These are phyloP conservation scores for Corythornis leucogaster DNA, from an alignment of 2,797 vertebrate genomes.

Conservation along the genomic window DNA sequence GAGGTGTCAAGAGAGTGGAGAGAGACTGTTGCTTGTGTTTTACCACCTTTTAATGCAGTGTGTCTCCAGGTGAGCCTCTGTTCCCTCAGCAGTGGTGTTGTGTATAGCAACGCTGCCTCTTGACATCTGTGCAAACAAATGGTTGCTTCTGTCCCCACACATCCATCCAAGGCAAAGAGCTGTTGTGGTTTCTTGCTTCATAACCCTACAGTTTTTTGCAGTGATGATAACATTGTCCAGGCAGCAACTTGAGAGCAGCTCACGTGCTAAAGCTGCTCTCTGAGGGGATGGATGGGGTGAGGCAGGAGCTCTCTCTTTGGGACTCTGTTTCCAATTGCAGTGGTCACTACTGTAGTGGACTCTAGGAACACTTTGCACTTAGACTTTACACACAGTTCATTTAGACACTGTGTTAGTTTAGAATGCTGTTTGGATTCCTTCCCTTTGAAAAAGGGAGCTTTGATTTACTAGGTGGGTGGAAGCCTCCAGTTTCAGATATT, in stretches of 20 bases:
- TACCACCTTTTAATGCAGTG: background rate
- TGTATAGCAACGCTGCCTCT: background rate
- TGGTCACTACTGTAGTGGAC: background rate
- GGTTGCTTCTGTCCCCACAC: background rate
- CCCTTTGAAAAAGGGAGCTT: background rate
- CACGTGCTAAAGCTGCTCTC: background rate
- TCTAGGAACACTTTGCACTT: accelerated
- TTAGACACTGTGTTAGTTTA: background rate
- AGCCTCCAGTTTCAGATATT: constrained; percentile 17
- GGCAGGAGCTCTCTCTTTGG: background rate
- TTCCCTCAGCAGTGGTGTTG: background rate
- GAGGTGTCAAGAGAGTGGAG: background rate
- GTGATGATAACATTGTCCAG: accelerated
- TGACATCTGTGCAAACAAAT: background rate
- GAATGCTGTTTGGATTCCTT: background rate
- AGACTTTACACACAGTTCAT: background rate
- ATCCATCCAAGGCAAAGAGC: background rate
- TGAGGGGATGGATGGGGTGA: background rate
- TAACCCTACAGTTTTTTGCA: background rate
- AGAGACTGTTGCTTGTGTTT: background rate
- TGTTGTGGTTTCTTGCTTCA: background rate
- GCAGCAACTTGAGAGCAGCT: background rate
- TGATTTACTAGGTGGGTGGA: background rate
- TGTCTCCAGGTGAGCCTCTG: background rate
- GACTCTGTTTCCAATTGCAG: background rate